Conservation (phyloP, 92 coral and sea anemone genomes). For the Bergia sp. region DNA sequence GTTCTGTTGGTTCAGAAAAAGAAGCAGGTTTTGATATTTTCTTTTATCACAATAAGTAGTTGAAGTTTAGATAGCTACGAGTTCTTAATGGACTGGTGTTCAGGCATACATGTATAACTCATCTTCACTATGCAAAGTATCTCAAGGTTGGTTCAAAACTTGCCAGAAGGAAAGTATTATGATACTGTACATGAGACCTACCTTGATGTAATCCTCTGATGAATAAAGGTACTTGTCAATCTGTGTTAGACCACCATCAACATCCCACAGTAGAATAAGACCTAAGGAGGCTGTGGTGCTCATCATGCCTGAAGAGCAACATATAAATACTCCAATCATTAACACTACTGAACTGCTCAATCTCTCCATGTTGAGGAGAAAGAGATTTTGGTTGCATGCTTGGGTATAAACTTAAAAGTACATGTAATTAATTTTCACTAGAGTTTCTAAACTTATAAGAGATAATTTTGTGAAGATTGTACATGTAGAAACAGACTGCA, state of each 20-base stretch:
- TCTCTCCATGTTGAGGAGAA: background rate
- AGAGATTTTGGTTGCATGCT: no score
- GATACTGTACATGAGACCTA: background rate
- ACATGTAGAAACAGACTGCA: background rate
- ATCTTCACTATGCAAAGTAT: no score
- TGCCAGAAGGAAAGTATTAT: no score
- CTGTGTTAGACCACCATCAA: conserved; percentile 97
- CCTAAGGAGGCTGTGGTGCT: conserved; percentile 99
- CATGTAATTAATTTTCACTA: background rate
- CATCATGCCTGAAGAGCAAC: conserved; percentile 83
- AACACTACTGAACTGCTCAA: background rate
- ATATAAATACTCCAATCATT: background rate
- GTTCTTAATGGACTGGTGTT: no score
- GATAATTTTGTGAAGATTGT: background rate
- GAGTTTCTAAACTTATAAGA: background rate
- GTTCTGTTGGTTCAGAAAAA: no score
- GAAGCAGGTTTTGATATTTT: no score
- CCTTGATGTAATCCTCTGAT: conserved; percentile 96
- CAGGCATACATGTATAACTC: no score
- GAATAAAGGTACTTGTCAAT: conserved; percentile 97
- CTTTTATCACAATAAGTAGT: no score
- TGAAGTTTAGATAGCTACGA: no score
- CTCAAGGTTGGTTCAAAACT: no score
- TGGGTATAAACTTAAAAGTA: no score
- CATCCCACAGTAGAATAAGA: conserved; percentile 95